These are phyloP conservation scores for Zootoca vivipara DNA, from an alignment of 2,113 vertebrate genomes.

Conservation along the genomic window DNA sequence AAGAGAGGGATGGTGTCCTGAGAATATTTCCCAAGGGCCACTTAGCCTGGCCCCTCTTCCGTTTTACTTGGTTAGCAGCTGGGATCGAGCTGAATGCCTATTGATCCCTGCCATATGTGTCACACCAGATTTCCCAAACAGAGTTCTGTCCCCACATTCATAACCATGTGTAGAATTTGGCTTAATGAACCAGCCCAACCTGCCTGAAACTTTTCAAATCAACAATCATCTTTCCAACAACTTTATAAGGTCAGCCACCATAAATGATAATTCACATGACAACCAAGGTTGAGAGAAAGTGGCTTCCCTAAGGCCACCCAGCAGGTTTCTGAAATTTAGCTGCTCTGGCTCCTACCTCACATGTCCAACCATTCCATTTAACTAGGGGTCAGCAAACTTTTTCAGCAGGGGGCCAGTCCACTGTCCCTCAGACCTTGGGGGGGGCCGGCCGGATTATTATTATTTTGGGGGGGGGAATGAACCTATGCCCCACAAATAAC, in stretches of 20 bases:
- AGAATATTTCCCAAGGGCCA: no score
- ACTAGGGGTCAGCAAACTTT: no score
- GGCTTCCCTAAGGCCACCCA: not conserved
- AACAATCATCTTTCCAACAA: not conserved
- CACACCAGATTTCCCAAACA: not conserved
- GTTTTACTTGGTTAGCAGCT: not conserved
- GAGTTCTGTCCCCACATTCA: not conserved
- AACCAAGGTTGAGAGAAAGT: not conserved
- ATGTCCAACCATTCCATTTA: not conserved
- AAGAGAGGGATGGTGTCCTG: no score
- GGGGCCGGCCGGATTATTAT: no score
- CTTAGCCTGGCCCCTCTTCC: no score
- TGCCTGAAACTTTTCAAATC: not conserved
- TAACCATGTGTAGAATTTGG: not conserved
- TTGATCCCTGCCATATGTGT: not conserved
- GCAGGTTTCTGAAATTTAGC: not conserved
- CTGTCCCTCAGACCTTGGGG: no score
- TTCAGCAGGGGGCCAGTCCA: no score
- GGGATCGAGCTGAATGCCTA: not conserved
- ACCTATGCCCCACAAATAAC: no score
- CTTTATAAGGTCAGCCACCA: not conserved
- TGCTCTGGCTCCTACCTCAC: not conserved
- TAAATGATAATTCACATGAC: not conserved
- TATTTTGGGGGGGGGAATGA: no score
- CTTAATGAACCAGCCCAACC: not conserved